Evolutionary conservation across 2,113 vertebrate genomes (phyloP).

Genomic region (Solea senegalensis): DNA sequence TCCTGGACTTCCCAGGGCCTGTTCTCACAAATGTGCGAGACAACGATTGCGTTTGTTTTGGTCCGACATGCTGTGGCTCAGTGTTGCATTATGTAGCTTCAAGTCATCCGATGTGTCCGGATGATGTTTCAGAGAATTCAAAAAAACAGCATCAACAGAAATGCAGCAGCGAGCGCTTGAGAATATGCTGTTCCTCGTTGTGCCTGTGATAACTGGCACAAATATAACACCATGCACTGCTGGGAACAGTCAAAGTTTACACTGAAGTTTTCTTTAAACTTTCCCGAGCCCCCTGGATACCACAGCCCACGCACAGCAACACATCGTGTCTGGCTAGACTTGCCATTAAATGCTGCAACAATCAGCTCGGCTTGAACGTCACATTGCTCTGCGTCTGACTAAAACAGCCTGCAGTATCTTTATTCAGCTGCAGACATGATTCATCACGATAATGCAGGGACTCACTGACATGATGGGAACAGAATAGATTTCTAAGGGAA

Average conservation of each 20-base stretch:
- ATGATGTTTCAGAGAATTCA: no score
- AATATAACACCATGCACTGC: not conserved
- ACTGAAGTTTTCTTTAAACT: slow-evolving; percentile 5
- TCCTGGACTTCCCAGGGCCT: no score
- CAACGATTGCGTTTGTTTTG: no score
- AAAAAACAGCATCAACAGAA: no score
- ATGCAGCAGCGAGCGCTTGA: not conserved
- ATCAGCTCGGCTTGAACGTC: not conserved
- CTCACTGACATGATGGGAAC: not conserved
- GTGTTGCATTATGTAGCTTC: no score
- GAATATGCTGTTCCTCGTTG: not conserved
- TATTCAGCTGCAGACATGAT: not conserved
- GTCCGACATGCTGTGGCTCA: no score
- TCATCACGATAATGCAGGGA: not conserved
- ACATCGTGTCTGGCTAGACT: not conserved
- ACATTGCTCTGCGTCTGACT: slow-evolving; percentile 4
- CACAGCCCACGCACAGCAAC: slow-evolving; percentile 36
- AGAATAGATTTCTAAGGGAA: not conserved
- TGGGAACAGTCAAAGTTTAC: not conserved
- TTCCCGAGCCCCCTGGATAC: slow-evolving; percentile 23
- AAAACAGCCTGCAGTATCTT: not conserved
- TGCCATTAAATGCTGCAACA: slow-evolving; percentile 6
- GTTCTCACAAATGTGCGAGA: no score
- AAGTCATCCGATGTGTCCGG: no score
- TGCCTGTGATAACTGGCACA: not conserved